Base-by-base conservation (phyloP, 2,888 invertebrate genomes). In the Drosophila ezoana region DNA sequence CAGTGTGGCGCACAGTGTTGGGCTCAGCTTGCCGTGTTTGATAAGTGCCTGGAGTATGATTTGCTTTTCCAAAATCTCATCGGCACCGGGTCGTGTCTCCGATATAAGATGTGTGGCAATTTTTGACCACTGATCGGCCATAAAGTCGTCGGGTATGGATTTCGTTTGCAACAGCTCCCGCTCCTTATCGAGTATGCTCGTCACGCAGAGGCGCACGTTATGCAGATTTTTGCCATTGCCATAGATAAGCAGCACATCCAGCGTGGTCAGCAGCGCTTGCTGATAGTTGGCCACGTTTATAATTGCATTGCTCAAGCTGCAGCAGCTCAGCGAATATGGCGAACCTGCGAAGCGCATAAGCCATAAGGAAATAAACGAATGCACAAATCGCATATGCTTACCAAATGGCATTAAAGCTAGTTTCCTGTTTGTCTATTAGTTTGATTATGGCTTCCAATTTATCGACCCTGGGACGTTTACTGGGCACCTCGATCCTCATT, bases 11-110 rank as follows among this genome's bases (percentile, higher is more conserved):
- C 87, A 86, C 23, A 80, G 61, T 16, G 80, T 70, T 1, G 67
- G 43, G n/a, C 58, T 62, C 0, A 91, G 20, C 65, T 90, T 91
- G 3, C 74, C 57, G 20, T 87, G 56, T 23, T 53, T 66, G 11
- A 92, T 86, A 8, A 91, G 61, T 2, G 67, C 51, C 33, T 90
- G 90, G 2, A 91, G 33, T 3, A 90, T 41, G 2, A 89, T 16
- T 51, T 91, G 92, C 40, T 91, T 90, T 43, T 91, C 90, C 1
- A 28, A 38, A 10, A 91, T 80, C n/a, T 89, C 71, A 18, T 86
- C 82, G 4, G 68, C 60, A 6, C 28, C 45, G 13, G 38, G 35
- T 8, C 60, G 68, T 4, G 81, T 79, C 14, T 90, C 91, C 0
- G 85, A 59, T 64, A 91, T 79, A 10, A 91, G n/a, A 48, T 84